These are phyloP conservation scores for Trilocha varians DNA, from an alignment of 2,888 invertebrate genomes.

Conservation along the genomic window DNA sequence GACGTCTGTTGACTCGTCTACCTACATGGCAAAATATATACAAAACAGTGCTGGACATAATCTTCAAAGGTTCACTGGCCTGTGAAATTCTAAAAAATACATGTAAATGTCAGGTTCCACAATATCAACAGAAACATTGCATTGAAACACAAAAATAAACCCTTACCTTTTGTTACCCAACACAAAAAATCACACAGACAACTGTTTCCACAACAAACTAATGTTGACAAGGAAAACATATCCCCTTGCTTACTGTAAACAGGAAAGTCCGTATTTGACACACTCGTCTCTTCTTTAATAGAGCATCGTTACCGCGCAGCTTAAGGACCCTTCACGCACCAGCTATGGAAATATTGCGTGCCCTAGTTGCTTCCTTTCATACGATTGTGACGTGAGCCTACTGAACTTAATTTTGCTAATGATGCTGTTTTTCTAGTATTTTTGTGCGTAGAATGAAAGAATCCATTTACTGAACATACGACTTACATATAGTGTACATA, in stretches of 20 bases:
- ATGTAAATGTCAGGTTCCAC: too few relatives aligned
- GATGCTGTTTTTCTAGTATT: conserved; percentile 22
- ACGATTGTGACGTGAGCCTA: conserved; percentile 32
- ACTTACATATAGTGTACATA: too few relatives aligned
- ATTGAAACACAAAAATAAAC: too few relatives aligned
- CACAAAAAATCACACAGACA: conserved; percentile 1
- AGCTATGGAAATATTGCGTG: conserved; percentile 42
- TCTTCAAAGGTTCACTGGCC: too few relatives aligned
- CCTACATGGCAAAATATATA: too few relatives aligned
- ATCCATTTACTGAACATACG: too few relatives aligned
- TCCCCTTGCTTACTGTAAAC: conserved; percentile 29
- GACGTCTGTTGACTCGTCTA: too few relatives aligned
- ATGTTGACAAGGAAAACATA: conserved; percentile 7
- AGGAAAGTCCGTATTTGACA: conserved; percentile 29
- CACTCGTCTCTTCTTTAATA: conserved; percentile 33
- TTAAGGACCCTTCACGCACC: conserved; percentile 33
- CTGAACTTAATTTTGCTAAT: conserved; percentile 27
- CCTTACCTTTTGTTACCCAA: conserved; percentile 15
- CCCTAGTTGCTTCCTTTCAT: conserved; percentile 39
- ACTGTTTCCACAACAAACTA: conserved; percentile 10
- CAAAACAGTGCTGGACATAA: too few relatives aligned
- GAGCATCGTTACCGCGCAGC: conserved; percentile 37
- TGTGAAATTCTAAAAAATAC: too few relatives aligned
- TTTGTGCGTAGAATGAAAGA: too few relatives aligned
- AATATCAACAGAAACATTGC: too few relatives aligned